Percentiles rank a stretch among this genome's conserved stretches.
Conservation (phyloP, 2,113 vertebrate species). For the Abramis brama region DNA sequence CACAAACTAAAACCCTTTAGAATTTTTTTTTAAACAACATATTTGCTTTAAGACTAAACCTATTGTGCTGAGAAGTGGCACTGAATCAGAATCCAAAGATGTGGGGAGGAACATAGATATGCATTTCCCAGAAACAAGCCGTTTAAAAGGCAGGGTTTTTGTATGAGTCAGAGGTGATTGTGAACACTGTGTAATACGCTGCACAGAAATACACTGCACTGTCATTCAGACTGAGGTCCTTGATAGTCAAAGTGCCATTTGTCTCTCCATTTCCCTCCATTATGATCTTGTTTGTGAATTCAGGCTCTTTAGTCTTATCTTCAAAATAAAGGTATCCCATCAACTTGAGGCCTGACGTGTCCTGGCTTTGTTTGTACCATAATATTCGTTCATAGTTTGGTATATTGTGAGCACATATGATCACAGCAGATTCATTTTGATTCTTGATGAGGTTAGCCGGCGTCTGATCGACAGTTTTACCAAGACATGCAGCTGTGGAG, state of each 20-base stretch:
- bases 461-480: constrained; percentile 30
- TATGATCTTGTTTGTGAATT: constrained; percentile 2
- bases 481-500: constrained; percentile 29
- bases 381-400: constrained; percentile 21
- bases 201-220: constrained; percentile 55
- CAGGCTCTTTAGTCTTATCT: not conserved
- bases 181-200: constrained; percentile 48
- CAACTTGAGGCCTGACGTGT: not conserved
- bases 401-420: constrained; percentile 34
- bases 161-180: not conserved
- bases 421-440: constrained; percentile 15
- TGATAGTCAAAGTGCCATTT: constrained; percentile 24
- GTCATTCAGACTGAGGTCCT: not conserved
- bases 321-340: constrained; percentile 30
- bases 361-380: constrained; percentile 53
- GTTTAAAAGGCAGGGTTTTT: not conserved
- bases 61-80: not conserved
- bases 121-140: no score
- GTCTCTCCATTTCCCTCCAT: constrained; percentile 14
- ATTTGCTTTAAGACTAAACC: no score
- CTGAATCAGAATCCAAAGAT: constrained; percentile 53
- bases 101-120: not conserved
- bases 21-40: no score
- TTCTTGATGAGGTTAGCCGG: constrained; percentile 28
- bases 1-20: no score